Conservation (phyloP, 2,113 vertebrate species). For the Xyrauchen texanus region DNA sequence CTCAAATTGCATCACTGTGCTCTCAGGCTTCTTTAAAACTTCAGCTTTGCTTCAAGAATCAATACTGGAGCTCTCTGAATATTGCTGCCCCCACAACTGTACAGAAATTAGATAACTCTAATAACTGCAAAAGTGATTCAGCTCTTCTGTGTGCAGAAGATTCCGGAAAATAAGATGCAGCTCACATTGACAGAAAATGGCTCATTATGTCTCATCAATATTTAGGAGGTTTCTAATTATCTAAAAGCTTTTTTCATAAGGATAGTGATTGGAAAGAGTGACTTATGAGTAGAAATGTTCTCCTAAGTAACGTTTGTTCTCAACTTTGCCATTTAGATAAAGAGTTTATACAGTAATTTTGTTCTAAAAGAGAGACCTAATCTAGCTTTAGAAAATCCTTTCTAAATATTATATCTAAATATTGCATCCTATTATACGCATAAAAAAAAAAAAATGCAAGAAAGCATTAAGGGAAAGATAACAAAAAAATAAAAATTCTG, state of each 20-base stretch:
- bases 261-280: not conserved
- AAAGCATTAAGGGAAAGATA: no score
- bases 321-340: not conserved
- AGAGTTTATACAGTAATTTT: no score
- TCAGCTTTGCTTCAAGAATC: conserved; percentile 29
- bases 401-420: no score
- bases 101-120: not conserved
- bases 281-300: not conserved
- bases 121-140: conserved; percentile 16
- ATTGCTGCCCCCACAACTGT: conserved; percentile 12
- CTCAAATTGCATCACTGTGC: conserved; percentile 60
- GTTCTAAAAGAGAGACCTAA: no score
- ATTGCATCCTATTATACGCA: no score
- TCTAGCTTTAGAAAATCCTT: no score
- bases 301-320: not conserved
- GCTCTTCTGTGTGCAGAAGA: conserved; percentile 10
- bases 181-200: conserved; percentile 1
- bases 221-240: conserved; percentile 15
- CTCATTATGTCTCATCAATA: conserved; percentile 33
- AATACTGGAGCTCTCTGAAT: conserved; percentile 30
- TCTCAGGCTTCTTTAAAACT: conserved; percentile 42
- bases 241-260: conserved; percentile 26
- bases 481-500: no score
- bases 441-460: no score
- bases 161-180: not conserved